Evolutionary conservation across 1,140 invertebrate genomes (phyloP).

Genomic region (Hycleus phaleratus): DNA sequence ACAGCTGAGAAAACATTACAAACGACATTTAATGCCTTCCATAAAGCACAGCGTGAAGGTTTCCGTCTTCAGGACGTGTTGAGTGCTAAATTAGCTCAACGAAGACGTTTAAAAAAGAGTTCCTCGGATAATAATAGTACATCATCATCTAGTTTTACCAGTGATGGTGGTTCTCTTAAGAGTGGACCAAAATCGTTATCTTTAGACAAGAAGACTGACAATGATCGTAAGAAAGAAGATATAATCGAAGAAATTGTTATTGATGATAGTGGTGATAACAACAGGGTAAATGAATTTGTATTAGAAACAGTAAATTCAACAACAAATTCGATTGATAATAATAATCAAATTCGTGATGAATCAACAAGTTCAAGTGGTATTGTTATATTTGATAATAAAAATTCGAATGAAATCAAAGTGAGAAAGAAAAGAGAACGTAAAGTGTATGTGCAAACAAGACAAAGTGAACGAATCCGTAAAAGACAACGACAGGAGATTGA

Average conservation of each 20-base stretch:
- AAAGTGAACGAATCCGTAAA: slow-evolving; percentile 37
- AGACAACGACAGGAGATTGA: slow-evolving; percentile 35
- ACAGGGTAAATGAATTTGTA: slow-evolving; percentile 30
- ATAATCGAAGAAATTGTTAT: slow-evolving; percentile 26
- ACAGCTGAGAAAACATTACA: slow-evolving; percentile 44
- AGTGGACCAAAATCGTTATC: slow-evolving; percentile 26
- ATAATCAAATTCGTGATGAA: slow-evolving; percentile 16
- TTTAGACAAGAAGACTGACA: slow-evolving; percentile 31
- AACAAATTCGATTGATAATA: slow-evolving; percentile 4
- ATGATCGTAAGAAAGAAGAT: slow-evolving; percentile 14
- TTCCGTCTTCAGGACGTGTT: slow-evolving; percentile 58
- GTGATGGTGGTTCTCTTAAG: slow-evolving; percentile 33
- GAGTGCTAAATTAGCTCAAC: slow-evolving; percentile 62
- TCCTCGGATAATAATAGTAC: slow-evolving; percentile 37
- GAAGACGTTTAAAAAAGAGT: slow-evolving; percentile 58
- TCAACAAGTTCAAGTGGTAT: slow-evolving; percentile 35
- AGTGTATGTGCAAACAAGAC: slow-evolving; percentile 31
- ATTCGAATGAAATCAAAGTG: slow-evolving; percentile 27
- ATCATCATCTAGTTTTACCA: slow-evolving; percentile 36
- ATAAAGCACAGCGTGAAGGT: slow-evolving; percentile 59
- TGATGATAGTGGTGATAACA: slow-evolving; percentile 20
- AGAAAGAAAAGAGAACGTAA: slow-evolving; percentile 26
- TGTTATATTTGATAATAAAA: slow-evolving; percentile 22
- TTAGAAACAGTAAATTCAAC: slow-evolving; percentile 9
- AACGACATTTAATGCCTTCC: slow-evolving; percentile 61